These are phyloP conservation scores for Drosophila obscura DNA, from an alignment of 1,140 invertebrate species.

Conservation along the genomic window DNA sequence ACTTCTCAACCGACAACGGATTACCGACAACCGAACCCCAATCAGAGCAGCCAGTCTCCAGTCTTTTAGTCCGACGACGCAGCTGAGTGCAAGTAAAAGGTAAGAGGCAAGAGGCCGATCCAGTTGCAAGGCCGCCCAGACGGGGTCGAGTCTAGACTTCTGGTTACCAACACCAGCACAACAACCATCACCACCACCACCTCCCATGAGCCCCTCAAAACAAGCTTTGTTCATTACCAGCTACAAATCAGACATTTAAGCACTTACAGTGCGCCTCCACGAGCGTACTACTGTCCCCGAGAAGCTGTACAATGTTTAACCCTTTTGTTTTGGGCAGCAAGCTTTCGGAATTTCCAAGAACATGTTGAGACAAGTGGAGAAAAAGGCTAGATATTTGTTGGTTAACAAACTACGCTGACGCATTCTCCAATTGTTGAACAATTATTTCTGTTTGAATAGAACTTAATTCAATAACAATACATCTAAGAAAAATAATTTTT, in stretches of 20 bases:
- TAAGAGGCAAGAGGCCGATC: constrained; percentile 21
- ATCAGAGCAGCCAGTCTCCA: background rate
- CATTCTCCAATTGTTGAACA: no score
- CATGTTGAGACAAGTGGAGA: background rate
- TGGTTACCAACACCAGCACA: constrained; percentile 19
- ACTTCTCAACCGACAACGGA: background rate
- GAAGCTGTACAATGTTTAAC: no score
- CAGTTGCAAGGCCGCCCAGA: constrained; percentile 35
- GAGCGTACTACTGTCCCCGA: no score
- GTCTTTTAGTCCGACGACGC: no score
- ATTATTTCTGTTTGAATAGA: no score
- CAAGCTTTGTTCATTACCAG: background rate
- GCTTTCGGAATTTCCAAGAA: background rate
- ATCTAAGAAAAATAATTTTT: no score
- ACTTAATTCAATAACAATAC: no score
- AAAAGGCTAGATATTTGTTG: no score
- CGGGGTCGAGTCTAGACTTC: constrained; percentile 20
- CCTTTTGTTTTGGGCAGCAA: background rate
- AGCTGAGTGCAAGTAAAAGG: constrained; percentile 43
- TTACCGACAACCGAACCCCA: background rate
- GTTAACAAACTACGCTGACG: no score
- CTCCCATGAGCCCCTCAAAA: background rate
- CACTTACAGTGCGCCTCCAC: no score
- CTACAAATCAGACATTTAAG: background rate
- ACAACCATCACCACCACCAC: no score